These are phyloP conservation scores for Nansenia antarctica DNA, from an alignment of 2,113 vertebrate species.

Conservation along the genomic window DNA sequence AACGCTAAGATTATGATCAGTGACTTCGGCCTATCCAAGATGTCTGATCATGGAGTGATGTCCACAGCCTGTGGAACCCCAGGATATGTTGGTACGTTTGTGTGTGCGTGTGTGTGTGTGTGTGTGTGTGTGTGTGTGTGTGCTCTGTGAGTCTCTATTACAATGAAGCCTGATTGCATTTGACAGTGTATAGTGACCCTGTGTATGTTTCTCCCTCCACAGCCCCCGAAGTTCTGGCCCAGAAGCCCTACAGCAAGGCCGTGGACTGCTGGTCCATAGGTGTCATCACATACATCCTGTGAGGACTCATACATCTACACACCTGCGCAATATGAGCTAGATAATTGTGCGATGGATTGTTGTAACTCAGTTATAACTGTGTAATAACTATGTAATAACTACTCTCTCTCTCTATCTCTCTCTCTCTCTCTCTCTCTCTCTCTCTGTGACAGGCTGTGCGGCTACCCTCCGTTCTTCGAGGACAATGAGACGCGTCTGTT, in stretches of 20 bases:
- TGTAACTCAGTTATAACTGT: not conserved
- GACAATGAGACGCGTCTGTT: conserved; percentile 89
- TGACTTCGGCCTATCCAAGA: conserved; percentile 93
- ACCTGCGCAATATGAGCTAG: not conserved
- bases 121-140: conserved; percentile 1
- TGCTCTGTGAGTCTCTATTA: not conserved
- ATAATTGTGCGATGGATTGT: not conserved
- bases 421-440: no score
- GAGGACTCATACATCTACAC: conserved; percentile 63
- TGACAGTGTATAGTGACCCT: not conserved
- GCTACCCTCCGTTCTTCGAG: conserved; percentile 96
- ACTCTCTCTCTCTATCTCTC: not conserved
- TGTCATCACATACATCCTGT: conserved; percentile 95
- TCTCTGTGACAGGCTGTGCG: conserved; percentile 79
- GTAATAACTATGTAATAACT: not conserved
- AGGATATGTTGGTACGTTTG: conserved; percentile 86
- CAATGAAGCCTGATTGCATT: not conserved
- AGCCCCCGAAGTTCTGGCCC: conserved; percentile 92
- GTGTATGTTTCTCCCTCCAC: conserved; percentile 21
- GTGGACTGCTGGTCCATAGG: conserved; percentile 98
- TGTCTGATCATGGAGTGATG: conserved; percentile 89
- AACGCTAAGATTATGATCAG: conserved; percentile 97
- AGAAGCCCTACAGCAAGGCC: conserved; percentile 93
- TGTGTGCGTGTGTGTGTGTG: not conserved
- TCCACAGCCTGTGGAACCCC: conserved; percentile 94